Percentiles rank a stretch among this genome's conserved stretches.
These are phyloP conservation scores for Drosophila sp. DNA, from an alignment of 1,140 invertebrate genomes.

Conservation along the genomic window DNA sequence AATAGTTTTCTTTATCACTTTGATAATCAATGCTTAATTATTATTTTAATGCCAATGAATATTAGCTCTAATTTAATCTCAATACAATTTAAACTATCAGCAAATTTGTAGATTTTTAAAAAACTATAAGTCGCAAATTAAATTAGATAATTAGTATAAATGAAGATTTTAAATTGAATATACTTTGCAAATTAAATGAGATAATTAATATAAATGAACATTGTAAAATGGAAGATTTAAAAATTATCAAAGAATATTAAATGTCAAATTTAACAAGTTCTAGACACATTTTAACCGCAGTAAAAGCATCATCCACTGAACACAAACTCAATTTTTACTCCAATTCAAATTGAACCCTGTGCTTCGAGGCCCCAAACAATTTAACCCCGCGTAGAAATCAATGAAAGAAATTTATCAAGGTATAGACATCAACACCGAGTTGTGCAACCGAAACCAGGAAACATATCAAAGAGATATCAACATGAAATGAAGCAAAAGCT, in stretches of 20 bases:
- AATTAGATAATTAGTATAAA: too few relatives aligned
- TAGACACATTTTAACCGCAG: too few relatives aligned
- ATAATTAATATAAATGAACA: too few relatives aligned
- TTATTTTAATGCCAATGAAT: background rate
- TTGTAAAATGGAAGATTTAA: too few relatives aligned
- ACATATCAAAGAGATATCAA: slow-evolving; percentile 55
- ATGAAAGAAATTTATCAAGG: slow-evolving; percentile 60
- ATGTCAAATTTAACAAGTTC: too few relatives aligned
- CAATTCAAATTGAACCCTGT: slow-evolving; percentile 7
- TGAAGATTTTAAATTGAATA: too few relatives aligned
- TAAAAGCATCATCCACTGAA: background rate
- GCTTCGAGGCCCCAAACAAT: slow-evolving; percentile 22
- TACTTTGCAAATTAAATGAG: too few relatives aligned
- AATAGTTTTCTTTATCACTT: background rate
- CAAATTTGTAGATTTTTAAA: too few relatives aligned
- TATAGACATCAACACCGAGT: background rate
- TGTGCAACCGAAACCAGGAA: slow-evolving; percentile 20
- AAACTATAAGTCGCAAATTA: too few relatives aligned
- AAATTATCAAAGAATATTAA: too few relatives aligned
- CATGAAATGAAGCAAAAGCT: slow-evolving; percentile 59
- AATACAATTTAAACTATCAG: too few relatives aligned
- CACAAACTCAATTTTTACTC: background rate
- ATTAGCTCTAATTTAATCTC: background rate
- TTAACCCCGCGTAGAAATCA: slow-evolving; percentile 51
- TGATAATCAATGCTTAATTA: background rate